Evolutionary conservation across 2,888 invertebrate genomes (phyloP), one percentile per base, ranked within the genome.

Genomic region (Choristoneura rosaceana): DNA sequence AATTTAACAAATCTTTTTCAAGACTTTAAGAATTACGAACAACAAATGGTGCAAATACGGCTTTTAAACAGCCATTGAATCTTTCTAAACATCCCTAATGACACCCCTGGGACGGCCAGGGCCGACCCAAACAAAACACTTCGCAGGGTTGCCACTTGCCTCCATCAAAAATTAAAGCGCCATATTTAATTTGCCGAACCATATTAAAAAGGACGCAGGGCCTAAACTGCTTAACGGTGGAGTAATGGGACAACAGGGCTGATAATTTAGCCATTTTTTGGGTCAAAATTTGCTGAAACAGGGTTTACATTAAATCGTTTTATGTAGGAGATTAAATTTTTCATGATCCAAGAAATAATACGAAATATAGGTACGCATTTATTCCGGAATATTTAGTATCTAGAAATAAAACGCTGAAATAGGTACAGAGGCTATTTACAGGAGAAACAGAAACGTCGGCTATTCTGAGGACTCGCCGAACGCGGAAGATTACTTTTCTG

Each of bases 141-240:
- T 60, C 65, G 55, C 63, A 70, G 63, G 71, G 50, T 69, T 74
- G 45, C 73, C 60, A 55, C 66, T 69, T 71, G 60, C 61, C 71
- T 67, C 70, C 73, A 76, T 78, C 75, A 79, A 80, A 78, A 80
- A 79, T 78, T 76, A 77, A 77, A 73, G 70, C 73, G 74, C 76
- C 77, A 76, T 82, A 82, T 81, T 82, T 82, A 83, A 86, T 82
- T 80, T 76, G 76, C 78, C 76, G 75, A 76, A 77, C 77, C 78
- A 63, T 71, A 63, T 79, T 77, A 77, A 75, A 76, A 76, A 70
- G 76, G 76, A 74, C 71, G 81, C 78, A 79, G 79, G 81, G 75
- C 71, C 77, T 76, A 83, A 85, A 84, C 85, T 77, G 80, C 78
- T 78, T 78, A 74, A 77, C 78, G 78, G 75, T 78, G 71, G 75